Conservation (phyloP, 2,888 invertebrate species). For the Beris chalybata region DNA sequence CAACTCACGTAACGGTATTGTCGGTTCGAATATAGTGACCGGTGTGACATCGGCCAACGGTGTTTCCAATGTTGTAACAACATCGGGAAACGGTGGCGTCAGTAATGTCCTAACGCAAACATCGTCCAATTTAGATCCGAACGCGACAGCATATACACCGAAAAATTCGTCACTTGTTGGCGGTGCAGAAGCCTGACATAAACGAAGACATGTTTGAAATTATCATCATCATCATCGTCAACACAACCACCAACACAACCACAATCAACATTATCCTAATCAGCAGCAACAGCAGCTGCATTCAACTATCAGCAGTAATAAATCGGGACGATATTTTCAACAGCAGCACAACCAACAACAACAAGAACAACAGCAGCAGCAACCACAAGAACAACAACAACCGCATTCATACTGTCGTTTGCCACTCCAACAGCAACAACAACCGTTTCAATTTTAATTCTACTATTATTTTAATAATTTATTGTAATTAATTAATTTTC, state of each 20-base stretch:
- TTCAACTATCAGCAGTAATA: neutral
- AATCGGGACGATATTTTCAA: conserved; percentile 14
- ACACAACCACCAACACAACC: conserved; percentile 6
- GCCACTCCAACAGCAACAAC: conserved; percentile 19
- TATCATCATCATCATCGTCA: conserved; percentile 11
- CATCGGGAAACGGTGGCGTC: conserved; percentile 8
- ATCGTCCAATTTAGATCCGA: conserved; percentile 75
- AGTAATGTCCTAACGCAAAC: conserved; percentile 46
- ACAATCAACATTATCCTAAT: conserved; percentile 7
- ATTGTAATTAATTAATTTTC: conserved; percentile 3
- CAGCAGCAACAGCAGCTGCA: conserved; percentile 5
- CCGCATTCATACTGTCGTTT: conserved; percentile 6
- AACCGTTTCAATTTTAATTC: conserved; percentile 14
- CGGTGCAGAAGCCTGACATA: conserved; percentile 47
- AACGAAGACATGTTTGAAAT: conserved; percentile 32
- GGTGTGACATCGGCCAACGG: conserved; percentile 36
- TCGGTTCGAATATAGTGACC: conserved; percentile 24
- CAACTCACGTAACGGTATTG: conserved; percentile 37
- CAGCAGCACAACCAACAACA: conserved; percentile 1
- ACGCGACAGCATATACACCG: conserved; percentile 89
- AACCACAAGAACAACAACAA: conserved; percentile 16
- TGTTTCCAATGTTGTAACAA: conserved; percentile 28
- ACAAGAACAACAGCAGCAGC: neutral
- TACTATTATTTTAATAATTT: conserved; percentile 4
- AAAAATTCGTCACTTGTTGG: conserved; percentile 61